Evolutionary conservation across 2,888 invertebrate genomes (phyloP).

Genomic region (Hypomecis punctinalis): DNA sequence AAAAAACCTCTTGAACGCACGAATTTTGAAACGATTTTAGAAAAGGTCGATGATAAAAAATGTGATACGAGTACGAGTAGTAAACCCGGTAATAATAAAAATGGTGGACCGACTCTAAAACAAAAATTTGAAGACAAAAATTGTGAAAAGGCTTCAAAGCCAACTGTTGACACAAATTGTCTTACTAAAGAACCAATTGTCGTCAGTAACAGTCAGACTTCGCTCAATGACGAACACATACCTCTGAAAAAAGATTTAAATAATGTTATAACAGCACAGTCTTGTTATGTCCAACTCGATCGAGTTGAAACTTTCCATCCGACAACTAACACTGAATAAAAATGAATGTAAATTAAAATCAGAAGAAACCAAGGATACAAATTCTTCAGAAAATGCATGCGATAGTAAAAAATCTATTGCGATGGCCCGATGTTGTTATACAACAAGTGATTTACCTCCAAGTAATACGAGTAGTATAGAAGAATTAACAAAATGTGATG

Average conservation of each 20-base stretch:
- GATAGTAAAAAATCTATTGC: background rate
- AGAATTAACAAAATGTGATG: background rate
- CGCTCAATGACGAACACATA: background rate
- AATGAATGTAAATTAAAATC: constrained; percentile 1
- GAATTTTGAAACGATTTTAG: background rate
- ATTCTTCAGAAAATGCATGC: background rate
- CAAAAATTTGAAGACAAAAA: no score
- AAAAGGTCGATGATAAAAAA: background rate
- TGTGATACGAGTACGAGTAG: background rate
- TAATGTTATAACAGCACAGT: background rate
- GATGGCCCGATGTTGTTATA: constrained; percentile 8
- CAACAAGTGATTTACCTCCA: constrained; percentile 12
- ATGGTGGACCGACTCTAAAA: no score
- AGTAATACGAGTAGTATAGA: background rate
- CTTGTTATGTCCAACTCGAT: constrained; percentile 2
- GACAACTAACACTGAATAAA: background rate
- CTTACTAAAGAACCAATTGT: no score
- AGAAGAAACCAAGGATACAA: background rate
- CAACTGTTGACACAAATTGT: no score
- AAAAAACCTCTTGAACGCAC: no score
- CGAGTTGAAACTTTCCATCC: background rate
- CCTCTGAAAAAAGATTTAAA: background rate
- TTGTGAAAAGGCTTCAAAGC: no score
- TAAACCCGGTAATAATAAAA: no score
- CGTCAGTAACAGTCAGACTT: background rate